phyloP scores from a whole-genome alignment of 2,888 invertebrate genomes.

The Erpobdella octoculata region DNA sequence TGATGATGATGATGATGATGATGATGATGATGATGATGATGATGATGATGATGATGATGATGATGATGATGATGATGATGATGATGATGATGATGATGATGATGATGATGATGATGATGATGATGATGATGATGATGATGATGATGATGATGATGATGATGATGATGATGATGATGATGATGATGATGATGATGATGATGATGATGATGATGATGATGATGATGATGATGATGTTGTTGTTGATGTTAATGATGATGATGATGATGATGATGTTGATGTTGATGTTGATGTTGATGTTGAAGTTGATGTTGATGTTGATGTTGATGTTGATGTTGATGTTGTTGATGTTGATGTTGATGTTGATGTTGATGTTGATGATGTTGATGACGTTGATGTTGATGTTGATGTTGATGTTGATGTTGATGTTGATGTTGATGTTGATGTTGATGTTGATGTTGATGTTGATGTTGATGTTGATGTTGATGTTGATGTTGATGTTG shows the following conservation, averaged over 20 bases:
- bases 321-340: slow-evolving; percentile 18
- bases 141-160: slow-evolving; percentile 10
- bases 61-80: slow-evolving; percentile 19
- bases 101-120: slow-evolving; percentile 18
- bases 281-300: slow-evolving; percentile 2
- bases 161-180: slow-evolving; percentile 25
- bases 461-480: too few relatives aligned
- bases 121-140: not conserved
- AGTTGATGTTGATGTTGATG: slow-evolving; percentile 15
- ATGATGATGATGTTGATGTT: slow-evolving; percentile 19
- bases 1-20: slow-evolving; percentile 26
- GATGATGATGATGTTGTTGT: not conserved
- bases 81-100: slow-evolving; percentile 15
- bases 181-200: slow-evolving; percentile 26
- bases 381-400: slow-evolving; percentile 12
- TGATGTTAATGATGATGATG: too few relatives aligned
- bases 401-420: slow-evolving; percentile 20
- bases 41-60: not conserved
- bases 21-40: not conserved
- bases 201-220: slow-evolving; percentile 14
- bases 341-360: slow-evolving; percentile 1
- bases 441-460: too few relatives aligned
- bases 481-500: too few relatives aligned
- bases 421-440: too few relatives aligned
- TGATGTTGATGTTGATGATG: slow-evolving; percentile 12